These are phyloP conservation scores for Syncerus caffer DNA, from an alignment of 2,797 vertebrate species.

Conservation along the genomic window DNA sequence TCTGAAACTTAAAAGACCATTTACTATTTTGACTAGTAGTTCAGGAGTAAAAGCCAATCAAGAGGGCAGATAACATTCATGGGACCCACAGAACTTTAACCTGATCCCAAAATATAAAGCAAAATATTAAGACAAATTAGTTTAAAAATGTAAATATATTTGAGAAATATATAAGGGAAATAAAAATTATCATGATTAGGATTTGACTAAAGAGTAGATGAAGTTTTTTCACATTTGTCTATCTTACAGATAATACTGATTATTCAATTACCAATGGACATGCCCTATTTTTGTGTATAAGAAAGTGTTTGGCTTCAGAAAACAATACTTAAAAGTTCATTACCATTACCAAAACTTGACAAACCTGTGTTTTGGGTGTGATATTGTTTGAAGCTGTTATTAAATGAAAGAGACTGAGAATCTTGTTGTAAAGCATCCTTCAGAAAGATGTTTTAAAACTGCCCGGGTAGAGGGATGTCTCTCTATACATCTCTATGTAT, in stretches of 20 bases:
- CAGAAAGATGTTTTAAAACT: constrained; percentile 8
- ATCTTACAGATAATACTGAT: not conserved
- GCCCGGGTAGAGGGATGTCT: not conserved
- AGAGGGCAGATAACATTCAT: not conserved
- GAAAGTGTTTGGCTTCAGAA: constrained; percentile 3
- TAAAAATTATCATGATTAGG: constrained; percentile 30
- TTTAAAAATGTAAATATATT: constrained; percentile 43
- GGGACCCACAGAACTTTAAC: constrained; percentile 22
- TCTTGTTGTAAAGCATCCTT: constrained; percentile 17
- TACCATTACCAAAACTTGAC: constrained; percentile 22
- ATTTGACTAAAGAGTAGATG: constrained; percentile 18
- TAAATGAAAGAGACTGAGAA: constrained; percentile 9
- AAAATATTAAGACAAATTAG: constrained; percentile 36
- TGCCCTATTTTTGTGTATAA: constrained; percentile 24
- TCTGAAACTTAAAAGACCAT: constrained; percentile 22
- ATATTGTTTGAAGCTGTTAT: constrained; percentile 36
- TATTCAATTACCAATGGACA: constrained; percentile 19
- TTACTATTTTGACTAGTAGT: not conserved
- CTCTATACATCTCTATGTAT: not conserved
- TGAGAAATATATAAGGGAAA: constrained; percentile 27
- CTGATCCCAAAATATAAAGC: not conserved
- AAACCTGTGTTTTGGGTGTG: not conserved
- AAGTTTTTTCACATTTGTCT: constrained; percentile 9
- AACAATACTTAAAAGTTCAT: not conserved
- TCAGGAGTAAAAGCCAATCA: constrained; percentile 29